Base-by-base conservation (phyloP, 1,140 invertebrate species). In the Tetramorium parvispinum region DNA sequence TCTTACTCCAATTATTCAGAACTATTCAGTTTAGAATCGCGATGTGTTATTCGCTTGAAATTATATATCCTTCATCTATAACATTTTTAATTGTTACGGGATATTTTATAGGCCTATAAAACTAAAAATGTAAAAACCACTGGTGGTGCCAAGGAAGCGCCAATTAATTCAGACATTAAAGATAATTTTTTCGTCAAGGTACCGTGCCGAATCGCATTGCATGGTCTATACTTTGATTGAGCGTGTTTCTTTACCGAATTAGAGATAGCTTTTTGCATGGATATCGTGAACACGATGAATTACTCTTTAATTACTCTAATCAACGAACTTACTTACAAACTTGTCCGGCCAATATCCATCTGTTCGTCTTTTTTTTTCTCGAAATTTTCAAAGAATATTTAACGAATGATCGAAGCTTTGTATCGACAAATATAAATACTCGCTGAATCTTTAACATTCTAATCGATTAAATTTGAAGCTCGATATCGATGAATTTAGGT, bases 41-140 rank as follows among this genome's bases (percentile, higher is more conserved):
- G 32, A 11, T 24, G 37, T 81, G 53, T 82, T 66, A 53, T 81
- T 82, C 1, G 18, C 16, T 59, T 43, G 24, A 57, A 82, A 32
- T 13, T n/a, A 51, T 57, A 0, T 32, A 13, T 51, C 13, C 5
- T 53, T 68, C 2, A 21, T 51, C 46, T 85, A 32, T 63, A 77
- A 21, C n/a, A 18, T 43, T 78, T 53, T 65, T 77, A 78, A 77
- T 85, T 65, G 18, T 85, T 46, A 78, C 73, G 70, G 70, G 37
- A 86, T 88, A 71, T 92, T 88, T 92, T 92, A 46, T 92, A 92
- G 92, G 92, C 79, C 85, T 57, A 88, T 91, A 92, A 77, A 55
- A 79, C 88, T 86, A 91, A 91, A 82, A 88, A 66, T 87, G 43
- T 89, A 87, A 91, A 88, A 88, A 73, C 87, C 27, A 32, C 71